Evolutionary conservation across 2,797 vertebrate species (phyloP).

Genomic region (Eulemur rubriventer): DNA sequence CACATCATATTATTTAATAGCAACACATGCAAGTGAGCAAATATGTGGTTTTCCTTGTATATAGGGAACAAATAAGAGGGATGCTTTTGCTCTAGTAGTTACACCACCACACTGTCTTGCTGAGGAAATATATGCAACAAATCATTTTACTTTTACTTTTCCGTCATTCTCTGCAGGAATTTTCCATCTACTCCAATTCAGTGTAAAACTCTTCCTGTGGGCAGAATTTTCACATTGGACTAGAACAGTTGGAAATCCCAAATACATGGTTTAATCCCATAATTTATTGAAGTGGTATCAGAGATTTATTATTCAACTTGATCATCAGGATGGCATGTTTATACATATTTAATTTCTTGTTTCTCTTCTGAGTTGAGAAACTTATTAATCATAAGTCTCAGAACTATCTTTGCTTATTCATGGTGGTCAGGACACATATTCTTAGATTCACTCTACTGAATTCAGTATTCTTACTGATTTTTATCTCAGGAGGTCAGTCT

Average conservation of each 20-base stretch:
- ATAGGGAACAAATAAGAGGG: background rate
- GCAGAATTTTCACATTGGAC: conserved; percentile 76
- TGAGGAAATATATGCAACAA: conserved; percentile 53
- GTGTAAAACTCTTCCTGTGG: conserved; percentile 58
- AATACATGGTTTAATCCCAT: conserved; percentile 77
- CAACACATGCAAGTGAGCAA: background rate
- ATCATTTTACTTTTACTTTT: conserved; percentile 20
- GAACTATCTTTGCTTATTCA: conserved; percentile 79
- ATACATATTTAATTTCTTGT: conserved; percentile 84
- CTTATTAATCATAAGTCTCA: conserved; percentile 82
- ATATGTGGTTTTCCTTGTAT: background rate
- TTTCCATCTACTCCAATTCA: conserved; percentile 51
- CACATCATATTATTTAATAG: background rate
- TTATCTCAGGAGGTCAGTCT: conserved; percentile 59
- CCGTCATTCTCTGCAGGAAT: conserved; percentile 25
- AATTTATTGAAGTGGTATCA: conserved; percentile 79
- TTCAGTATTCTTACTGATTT: conserved; percentile 71
- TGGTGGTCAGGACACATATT: conserved; percentile 72
- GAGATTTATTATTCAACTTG: conserved; percentile 85
- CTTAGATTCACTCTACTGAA: conserved; percentile 64
- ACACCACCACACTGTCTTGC: background rate
- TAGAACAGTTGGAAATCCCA: conserved; percentile 75
- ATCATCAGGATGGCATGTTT: conserved; percentile 84
- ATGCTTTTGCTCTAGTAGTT: background rate
- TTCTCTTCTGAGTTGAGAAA: conserved; percentile 82